These are phyloP conservation scores for Hedya salicella DNA, from an alignment of 2,888 invertebrate species.

Conservation along the genomic window DNA sequence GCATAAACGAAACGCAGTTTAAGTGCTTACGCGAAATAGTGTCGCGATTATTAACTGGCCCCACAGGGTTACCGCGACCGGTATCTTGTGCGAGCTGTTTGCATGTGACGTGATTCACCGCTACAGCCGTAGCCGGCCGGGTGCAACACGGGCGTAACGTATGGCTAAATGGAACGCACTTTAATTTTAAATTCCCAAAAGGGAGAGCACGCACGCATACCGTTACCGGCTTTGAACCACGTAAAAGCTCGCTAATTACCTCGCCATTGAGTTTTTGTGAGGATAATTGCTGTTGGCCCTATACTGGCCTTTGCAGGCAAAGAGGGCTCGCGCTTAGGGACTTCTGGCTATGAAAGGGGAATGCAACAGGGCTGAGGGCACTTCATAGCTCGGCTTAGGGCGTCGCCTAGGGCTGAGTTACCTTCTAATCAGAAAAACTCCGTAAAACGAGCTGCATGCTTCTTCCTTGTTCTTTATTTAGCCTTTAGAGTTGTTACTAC, in stretches of 20 bases:
- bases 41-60: conserved; percentile 41
- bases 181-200: conserved; percentile 36
- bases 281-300: conserved; percentile 40
- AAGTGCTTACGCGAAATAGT: not conserved
- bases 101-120: conserved; percentile 20
- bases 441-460: not conserved
- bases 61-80: conserved; percentile 4
- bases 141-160: conserved; percentile 14
- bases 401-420: conserved; percentile 29
- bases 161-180: conserved; percentile 30
- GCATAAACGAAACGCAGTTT: not conserved
- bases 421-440: conserved; percentile 32
- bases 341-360: conserved; percentile 32
- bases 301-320: conserved; percentile 35
- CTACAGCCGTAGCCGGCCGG: conserved; percentile 4
- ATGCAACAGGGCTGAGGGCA: conserved; percentile 41
- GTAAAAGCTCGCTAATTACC: conserved; percentile 39
- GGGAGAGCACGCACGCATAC: conserved; percentile 29
- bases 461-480: not conserved
- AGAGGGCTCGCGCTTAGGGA: conserved; percentile 38
- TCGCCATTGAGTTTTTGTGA: conserved; percentile 41
- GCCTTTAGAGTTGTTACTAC: not conserved
- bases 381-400: conserved; percentile 31
- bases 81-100: conserved; percentile 21
- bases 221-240: conserved; percentile 17